Evolutionary conservation across 2,113 vertebrate species (phyloP).

Genomic region (Sceloporus tristichus): DNA sequence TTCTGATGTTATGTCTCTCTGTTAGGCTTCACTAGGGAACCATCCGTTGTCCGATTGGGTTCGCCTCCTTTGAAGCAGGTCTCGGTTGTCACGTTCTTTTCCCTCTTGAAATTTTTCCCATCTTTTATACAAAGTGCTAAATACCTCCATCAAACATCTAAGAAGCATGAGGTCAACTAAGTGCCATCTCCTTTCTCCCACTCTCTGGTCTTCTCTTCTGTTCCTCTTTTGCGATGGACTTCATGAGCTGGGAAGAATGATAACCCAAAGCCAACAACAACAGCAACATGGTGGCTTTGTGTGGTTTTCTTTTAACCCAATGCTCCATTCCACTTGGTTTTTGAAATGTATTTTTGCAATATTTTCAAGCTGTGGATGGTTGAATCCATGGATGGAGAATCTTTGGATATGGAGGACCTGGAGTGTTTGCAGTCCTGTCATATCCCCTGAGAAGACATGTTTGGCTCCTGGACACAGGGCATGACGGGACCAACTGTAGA

Average conservation of each 20-base stretch:
- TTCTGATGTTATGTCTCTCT: background rate
- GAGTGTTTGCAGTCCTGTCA: too few species aligned
- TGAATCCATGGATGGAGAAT: too few species aligned
- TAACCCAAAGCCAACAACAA: background rate
- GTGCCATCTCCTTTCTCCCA: background rate
- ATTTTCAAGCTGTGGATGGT: too few species aligned
- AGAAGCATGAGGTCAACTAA: accelerated
- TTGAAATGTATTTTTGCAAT: background rate
- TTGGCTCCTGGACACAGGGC: too few species aligned
- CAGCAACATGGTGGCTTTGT: background rate
- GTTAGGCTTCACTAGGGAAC: background rate
- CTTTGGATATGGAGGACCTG: too few species aligned
- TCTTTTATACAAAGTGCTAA: background rate
- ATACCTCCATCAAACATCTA: background rate
- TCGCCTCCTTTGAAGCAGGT: background rate
- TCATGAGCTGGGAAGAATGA: background rate
- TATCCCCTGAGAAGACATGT: too few species aligned
- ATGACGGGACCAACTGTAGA: too few species aligned
- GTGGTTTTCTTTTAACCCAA: background rate
- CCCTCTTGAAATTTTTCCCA: constrained; percentile 8
- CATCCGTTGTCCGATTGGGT: background rate
- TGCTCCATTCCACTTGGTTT: too few species aligned
- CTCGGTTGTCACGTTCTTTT: constrained; percentile 11
- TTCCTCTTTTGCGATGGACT: background rate
- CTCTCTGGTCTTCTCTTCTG: background rate